Base-by-base conservation (phyloP, 2,888 invertebrate genomes). In the Chironomus riparius region DNA sequence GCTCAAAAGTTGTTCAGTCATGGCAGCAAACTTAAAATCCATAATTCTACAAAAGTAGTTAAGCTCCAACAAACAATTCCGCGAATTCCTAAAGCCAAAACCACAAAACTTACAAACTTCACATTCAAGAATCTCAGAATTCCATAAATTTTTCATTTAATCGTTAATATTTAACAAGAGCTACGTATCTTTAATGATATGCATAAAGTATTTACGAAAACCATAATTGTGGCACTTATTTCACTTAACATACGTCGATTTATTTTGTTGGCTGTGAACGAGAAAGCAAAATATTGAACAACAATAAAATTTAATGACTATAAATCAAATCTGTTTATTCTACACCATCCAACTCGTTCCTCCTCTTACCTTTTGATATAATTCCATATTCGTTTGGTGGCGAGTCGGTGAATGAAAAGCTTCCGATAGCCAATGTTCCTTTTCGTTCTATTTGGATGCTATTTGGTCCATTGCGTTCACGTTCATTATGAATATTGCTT, bases 381-480 rank as follows among this genome's bases (percentile, higher is more conserved):
- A 72, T 61, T 76, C 82, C 81, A 78, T 81, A 82, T 68, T 84
- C 83, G 78, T 83, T 83, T 79, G 84, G 83, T 80, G 84, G 84
- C 79, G 82, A 81, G 78, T 84, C 84, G 15, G 84, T 84, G 74
- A 83, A 83, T 78, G 83, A 84, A 79, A 83, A 82, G 79, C 83
- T 84, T 71, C 84, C 84, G 81, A 84, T 83, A 80, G 84, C 83
- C 78, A 83, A 78, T 68, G 78, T 77, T 21, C 83, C 83, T 77
- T 84, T 84, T 7, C 82, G 79, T 77, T 82, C 82, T 6, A 79
- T 79, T 13, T 79, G 78, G n/a, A 74, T 74, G 74, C 68, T 68
- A 56, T 74, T 74, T 15, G 74, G 74, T 47, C 56, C 71, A 71
- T 50, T 71, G 50, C 71, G 56, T 13, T 22, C 56, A n/a, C 22